Conservation (phyloP, 2,113 vertebrate species). For the Tyto alba region DNA sequence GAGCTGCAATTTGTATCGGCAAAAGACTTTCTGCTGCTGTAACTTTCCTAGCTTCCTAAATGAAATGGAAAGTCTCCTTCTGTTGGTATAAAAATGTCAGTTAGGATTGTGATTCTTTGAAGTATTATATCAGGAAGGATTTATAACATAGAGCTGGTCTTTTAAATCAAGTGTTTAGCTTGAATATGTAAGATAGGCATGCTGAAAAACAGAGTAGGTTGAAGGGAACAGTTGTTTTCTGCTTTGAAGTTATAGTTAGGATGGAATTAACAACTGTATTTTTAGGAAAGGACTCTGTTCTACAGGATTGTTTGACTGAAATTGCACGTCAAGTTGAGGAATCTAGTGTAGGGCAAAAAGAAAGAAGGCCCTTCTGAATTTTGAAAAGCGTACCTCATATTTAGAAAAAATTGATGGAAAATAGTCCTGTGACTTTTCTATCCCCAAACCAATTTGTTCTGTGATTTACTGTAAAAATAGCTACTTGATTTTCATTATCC, state of each 20-base stretch:
- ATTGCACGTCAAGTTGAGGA: background rate
- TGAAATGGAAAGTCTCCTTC: background rate
- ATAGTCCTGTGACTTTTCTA: background rate
- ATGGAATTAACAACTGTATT: conserved; percentile 16
- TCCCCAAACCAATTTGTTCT: background rate
- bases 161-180: background rate
- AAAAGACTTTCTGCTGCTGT: background rate
- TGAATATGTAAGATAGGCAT: background rate
- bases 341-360: background rate
- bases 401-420: background rate
- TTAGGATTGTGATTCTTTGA: conserved; percentile 41
- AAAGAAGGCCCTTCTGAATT: background rate
- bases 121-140: conserved; percentile 11
- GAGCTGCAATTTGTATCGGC: background rate
- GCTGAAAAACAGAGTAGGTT: background rate
- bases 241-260: conserved; percentile 27
- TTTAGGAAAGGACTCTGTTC: background rate
- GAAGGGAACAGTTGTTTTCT: conserved; percentile 1
- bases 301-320: background rate
- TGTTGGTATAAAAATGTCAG: conserved; percentile 37
- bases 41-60: background rate
- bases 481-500: background rate
- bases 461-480: background rate
- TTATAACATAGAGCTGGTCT: background rate
- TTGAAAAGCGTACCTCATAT: background rate